Evolutionary conservation across 2,888 invertebrate species (phyloP), one percentile per base, ranked within the genome.

Genomic region (Resseliella maxima): DNA sequence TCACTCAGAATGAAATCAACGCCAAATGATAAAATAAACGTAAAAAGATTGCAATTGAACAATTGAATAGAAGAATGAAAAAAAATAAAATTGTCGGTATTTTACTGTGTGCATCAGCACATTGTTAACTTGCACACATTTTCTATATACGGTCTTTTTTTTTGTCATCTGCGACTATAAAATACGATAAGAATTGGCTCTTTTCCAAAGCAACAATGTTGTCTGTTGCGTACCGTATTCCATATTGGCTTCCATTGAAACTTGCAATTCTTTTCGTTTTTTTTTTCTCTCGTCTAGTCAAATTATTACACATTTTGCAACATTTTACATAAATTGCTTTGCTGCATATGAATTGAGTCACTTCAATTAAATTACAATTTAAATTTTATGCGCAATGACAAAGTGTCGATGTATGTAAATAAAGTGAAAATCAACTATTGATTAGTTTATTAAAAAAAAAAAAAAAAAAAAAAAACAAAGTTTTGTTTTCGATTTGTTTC

Each of bases 361-460:
- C n/a, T 15, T 24, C 24, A 24, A 18, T 3, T 31, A n/a, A 31
- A 31, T 12, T 31, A 31, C 12, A 72, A 72, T 72, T 72, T 15
- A 72, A 72, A 72, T 72, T 72, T n/a, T 72, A 72, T 72, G 31
- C 72, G 31, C 12, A 72, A 31, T 72, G 72, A 31, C 72, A 31
- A 72, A 12, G 72, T 72, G 72, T 59, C 12, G 31, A 72, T 35
- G 72, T 31, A 72, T 72, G 72, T 1, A 3, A 72, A 72, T 15
- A 31, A 72, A 72, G 72, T 8, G 12, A 27, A 59, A 24, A 72
- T 35, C 31, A 3, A 72, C 31, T 31, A 35, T 31, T 2, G 2
- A 3, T 59, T 59, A 41, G 41, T 41, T 41, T 5, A 41, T 41
- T 41, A 41, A 12, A 8, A 41, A 41, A n/a, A n/a, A n/a, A n/a